Evolutionary conservation across 2,797 vertebrate species (phyloP), one percentile per base, ranked within the genome.

Genomic region (Hoplostethus atlanticus): DNA sequence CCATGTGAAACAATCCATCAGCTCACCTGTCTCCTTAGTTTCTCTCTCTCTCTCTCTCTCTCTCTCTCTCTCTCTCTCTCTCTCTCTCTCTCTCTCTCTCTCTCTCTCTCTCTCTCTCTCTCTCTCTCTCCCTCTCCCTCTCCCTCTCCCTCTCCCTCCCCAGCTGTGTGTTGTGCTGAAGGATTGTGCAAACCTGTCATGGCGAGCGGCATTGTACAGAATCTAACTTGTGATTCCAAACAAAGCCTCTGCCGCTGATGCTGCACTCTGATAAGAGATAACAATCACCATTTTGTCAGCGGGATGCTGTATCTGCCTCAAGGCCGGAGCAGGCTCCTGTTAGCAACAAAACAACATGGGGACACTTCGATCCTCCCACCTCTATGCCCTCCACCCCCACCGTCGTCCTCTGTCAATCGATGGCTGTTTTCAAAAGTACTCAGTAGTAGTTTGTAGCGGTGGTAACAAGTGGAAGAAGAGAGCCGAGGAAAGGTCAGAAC

Each of bases 271-370:
- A 90, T 87, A 61, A 83, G 65, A 86, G 90, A 93, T 93, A 85
- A 89, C 90, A 87, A 90, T 91, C 86, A 53, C 70, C 83, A 56
- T 90, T 91, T 88, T 93, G 90, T 92, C 92, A 85, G 85, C 83
- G 67, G 90, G 90, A 81, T 5, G 76, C 79, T 21, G 75, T 66
- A 84, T 87, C 82, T 83, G 87, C 88, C 85, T 77, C 50, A 4
- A 85, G 81, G 82, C 81, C 75, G 7, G 46, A 80, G 77, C 75
- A 81, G 71, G 71, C 80, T 86, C 68, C 74, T 77, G 85, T 86
- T 87, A 77, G 89, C 84, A 86, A 73, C 85, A 88, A 86, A 86
- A 84, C 81, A 85, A 86, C 85, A 83, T 4, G 21, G 83, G 80
- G 78, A 89, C 76, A 53, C 72, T 92, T 91, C 73, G 79, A 92